Evolutionary conservation across 2,888 invertebrate genomes (phyloP).

Genomic region (Metopia argyrocephala): DNA sequence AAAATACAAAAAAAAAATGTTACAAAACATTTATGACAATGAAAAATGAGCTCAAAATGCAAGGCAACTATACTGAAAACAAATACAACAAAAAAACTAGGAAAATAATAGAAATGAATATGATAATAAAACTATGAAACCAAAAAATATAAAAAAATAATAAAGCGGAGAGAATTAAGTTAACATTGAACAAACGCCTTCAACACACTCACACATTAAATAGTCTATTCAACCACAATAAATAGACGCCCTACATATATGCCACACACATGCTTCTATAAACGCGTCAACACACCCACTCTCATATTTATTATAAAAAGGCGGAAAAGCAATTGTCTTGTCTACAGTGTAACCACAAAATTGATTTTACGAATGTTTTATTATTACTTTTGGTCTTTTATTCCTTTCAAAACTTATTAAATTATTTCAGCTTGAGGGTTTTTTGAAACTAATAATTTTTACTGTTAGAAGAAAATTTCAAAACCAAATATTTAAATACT

Average conservation of each 20-base stretch:
- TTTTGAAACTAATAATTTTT: no score
- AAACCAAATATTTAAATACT: no score
- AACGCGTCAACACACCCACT: not conserved
- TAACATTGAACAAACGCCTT: slow-evolving; percentile 57
- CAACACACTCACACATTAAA: slow-evolving; percentile 30
- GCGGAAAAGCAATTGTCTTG: no score
- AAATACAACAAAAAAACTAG: not conserved
- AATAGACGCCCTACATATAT: slow-evolving; percentile 18
- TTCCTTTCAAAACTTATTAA: no score
- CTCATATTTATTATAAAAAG: no score
- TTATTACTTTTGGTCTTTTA: no score
- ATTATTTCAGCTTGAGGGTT: no score
- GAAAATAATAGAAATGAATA: slow-evolving; percentile 14
- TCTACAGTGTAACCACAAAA: no score
- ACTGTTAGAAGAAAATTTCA: no score
- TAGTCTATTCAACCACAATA: slow-evolving; percentile 3
- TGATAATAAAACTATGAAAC: no score
- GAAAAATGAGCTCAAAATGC: slow-evolving; percentile 60
- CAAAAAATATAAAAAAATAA: not conserved
- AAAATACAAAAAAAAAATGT: slow-evolving; percentile 22
- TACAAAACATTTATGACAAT: slow-evolving; percentile 44
- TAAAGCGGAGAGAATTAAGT: slow-evolving; percentile 11
- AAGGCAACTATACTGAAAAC: slow-evolving; percentile 31
- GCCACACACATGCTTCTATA: slow-evolving; percentile 28
- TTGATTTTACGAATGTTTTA: no score